A percentile compares a stretch with the other conserved stretches of the same genome.
Evolutionary conservation across 2,797 vertebrate species (phyloP).

Genomic region (Sebastes variabilis): DNA sequence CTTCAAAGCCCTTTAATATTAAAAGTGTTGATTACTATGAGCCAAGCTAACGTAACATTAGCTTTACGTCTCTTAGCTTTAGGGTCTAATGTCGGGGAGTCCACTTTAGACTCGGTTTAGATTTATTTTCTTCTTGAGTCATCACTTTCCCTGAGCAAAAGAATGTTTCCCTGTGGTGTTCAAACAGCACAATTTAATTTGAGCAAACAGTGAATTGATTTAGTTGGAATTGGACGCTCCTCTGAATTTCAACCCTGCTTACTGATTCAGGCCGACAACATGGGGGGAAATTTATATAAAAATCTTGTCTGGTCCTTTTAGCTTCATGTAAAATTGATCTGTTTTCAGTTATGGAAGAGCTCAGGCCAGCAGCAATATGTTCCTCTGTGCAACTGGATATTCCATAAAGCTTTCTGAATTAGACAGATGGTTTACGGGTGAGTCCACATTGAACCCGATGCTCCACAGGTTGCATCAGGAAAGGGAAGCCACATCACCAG

Average conservation of each 20-base stretch:
- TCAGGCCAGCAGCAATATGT: background rate
- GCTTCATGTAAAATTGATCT: background rate
- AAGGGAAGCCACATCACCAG: background rate
- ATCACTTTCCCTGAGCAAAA: background rate
- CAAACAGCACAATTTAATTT: constrained; percentile 20
- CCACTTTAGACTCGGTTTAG: background rate
- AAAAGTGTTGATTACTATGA: background rate
- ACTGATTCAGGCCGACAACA: constrained; percentile 9
- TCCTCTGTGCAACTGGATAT: constrained; percentile 2
- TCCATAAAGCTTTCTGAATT: constrained; percentile 3
- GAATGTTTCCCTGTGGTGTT: background rate
- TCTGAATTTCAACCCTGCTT: background rate
- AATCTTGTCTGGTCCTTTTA: constrained; percentile 1
- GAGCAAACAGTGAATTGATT: constrained; percentile 12
- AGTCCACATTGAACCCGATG: constrained; percentile 13
- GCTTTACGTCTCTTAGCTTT: background rate
- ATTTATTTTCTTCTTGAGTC: background rate
- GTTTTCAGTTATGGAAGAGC: constrained; percentile 4
- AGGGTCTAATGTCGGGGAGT: background rate
- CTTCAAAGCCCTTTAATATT: background rate
- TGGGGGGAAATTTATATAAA: background rate
- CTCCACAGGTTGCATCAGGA: constrained; percentile 4
- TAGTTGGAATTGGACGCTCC: background rate
- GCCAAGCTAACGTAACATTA: background rate
- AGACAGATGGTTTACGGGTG: background rate